Evolutionary conservation across 2,888 invertebrate genomes (phyloP).

Genomic region (Myopa tessellatipennis): DNA sequence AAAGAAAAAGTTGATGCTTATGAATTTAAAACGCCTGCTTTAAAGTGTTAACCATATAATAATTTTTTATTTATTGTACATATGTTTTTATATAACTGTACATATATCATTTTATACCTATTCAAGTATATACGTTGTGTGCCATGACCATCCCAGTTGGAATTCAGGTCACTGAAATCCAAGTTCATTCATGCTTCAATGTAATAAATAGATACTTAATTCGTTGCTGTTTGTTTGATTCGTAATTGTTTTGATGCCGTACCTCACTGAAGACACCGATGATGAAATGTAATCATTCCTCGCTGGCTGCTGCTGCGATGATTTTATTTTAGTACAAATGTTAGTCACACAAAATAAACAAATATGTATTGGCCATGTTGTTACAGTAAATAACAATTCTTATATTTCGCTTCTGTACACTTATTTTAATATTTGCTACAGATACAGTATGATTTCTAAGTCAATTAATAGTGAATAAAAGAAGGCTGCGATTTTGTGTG

Average conservation of each 20-base stretch:
- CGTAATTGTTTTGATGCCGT: not conserved
- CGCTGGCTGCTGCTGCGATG: not conserved
- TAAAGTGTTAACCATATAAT: too few relatives aligned
- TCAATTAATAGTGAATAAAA: conserved; percentile 4
- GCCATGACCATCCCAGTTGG: not conserved
- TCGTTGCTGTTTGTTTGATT: not conserved
- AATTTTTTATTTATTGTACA: too few relatives aligned
- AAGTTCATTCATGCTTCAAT: conserved; percentile 4
- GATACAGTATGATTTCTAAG: conserved; percentile 8
- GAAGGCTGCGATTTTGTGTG: too few relatives aligned
- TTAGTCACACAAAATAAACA: conserved; percentile 26
- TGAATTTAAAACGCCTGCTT: too few relatives aligned
- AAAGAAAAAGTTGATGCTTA: too few relatives aligned
- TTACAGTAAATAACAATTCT: conserved; percentile 50
- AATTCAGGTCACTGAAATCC: not conserved
- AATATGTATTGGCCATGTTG: conserved; percentile 4
- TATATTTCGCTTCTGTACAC: conserved; percentile 53
- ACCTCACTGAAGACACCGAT: not conserved
- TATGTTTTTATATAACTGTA: too few relatives aligned
- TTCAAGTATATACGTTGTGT: not conserved
- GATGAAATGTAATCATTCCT: not conserved
- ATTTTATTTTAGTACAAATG: not conserved
- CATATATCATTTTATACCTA: too few relatives aligned
- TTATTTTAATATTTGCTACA: conserved; percentile 52
- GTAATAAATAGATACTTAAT: not conserved